Conservation (phyloP, 2,888 invertebrate species). For the Lordiphosa fenestrarum region DNA sequence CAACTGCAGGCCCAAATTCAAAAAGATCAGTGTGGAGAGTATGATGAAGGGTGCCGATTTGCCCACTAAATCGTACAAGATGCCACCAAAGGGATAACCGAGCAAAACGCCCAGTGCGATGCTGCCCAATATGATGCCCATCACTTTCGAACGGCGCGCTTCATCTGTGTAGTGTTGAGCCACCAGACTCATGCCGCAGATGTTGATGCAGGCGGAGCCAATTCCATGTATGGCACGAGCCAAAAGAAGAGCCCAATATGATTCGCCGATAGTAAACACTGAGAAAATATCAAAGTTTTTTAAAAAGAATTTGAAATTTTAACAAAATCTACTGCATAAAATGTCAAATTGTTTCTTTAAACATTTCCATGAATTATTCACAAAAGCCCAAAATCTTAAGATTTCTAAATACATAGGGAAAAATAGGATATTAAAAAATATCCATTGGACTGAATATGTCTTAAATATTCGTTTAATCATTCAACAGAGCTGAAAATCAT, state of each 20-base stretch:
- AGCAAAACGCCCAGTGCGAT: constrained; percentile 89
- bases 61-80: constrained; percentile 88
- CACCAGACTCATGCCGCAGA: constrained; percentile 90
- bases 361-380: too few species aligned
- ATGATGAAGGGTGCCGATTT: constrained; percentile 88
- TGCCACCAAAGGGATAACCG: constrained; percentile 91
- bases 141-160: constrained; percentile 83
- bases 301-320: too few species aligned
- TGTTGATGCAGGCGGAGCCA: constrained; percentile 89
- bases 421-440: too few species aligned
- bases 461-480: too few species aligned
- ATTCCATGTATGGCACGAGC: constrained; percentile 90
- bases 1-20: constrained; percentile 81
- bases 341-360: too few species aligned
- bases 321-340: too few species aligned
- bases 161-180: constrained; percentile 82
- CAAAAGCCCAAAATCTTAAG: too few species aligned
- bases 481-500: too few species aligned
- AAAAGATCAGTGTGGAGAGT: constrained; percentile 83
- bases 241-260: constrained; percentile 85
- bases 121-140: constrained; percentile 91
- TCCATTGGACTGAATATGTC: too few species aligned
- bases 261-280: constrained; percentile 90
- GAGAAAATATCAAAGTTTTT: not conserved
- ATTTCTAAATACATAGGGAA: too few species aligned